Evolutionary conservation across 2,797 vertebrate genomes (phyloP).

Genomic region (Macropus fuliginosus): DNA sequence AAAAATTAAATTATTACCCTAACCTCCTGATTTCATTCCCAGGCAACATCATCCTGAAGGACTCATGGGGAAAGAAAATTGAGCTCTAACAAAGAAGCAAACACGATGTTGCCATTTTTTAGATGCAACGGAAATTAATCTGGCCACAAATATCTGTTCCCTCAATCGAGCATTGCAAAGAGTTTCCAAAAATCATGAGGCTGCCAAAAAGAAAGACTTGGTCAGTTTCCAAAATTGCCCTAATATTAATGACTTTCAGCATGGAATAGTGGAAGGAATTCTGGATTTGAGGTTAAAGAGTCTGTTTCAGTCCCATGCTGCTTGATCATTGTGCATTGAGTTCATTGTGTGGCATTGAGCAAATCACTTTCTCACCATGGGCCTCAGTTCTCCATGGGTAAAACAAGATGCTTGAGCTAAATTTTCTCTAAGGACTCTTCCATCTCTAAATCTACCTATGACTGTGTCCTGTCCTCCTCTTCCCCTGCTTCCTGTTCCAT

Average conservation of each 20-base stretch:
- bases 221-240: constrained; percentile 32
- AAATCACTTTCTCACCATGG: not conserved
- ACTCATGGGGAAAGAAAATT: not conserved
- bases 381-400: not conserved
- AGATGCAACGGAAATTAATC: not conserved
- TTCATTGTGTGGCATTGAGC: not conserved
- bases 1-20: not conserved
- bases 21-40: not conserved
- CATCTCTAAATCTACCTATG: not conserved
- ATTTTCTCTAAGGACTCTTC: not conserved
- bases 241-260: not conserved
- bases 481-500: not conserved
- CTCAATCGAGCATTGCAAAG: constrained; percentile 39
- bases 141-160: constrained; percentile 24
- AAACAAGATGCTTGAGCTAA: not conserved
- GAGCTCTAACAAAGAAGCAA: not conserved
- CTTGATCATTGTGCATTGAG: no score
- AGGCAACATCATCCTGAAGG: not conserved
- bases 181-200: constrained; percentile 37
- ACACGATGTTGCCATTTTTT: not conserved
- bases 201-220: constrained; percentile 58
- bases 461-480: not conserved
- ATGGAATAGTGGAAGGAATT: not conserved
- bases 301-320: constrained; percentile 21
- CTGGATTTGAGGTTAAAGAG: constrained; percentile 31